A percentile compares a stretch with the other conserved stretches of the same genome.
Evolutionary conservation across 30 jellyfish, hydroid and myxozoan genomes (phyloP).

Genomic region (Rhopilema esculentum): DNA sequence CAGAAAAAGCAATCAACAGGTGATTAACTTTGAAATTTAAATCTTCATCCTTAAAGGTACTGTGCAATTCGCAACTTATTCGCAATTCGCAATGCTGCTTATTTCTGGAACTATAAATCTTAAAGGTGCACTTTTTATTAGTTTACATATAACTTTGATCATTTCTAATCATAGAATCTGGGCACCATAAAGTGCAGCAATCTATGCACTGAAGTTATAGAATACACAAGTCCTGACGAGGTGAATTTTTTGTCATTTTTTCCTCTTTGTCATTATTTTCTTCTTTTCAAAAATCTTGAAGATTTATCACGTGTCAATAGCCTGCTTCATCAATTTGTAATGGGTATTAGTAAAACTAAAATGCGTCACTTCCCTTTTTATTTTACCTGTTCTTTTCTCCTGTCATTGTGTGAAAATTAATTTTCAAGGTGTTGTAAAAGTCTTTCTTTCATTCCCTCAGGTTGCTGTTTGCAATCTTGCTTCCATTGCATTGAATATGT

Average conservation of each 20-base stretch:
- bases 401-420: too few species aligned
- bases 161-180: slow-evolving; percentile 70
- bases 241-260: slow-evolving; percentile 34
- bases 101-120: too few species aligned
- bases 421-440: background rate
- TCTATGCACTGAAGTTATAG: slow-evolving; percentile 96
- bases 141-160: too few species aligned
- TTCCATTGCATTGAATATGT: slow-evolving; percentile 93
- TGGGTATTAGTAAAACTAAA: too few species aligned
- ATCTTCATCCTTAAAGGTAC: background rate
- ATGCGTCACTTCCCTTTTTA: too few species aligned
- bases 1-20: slow-evolving; percentile 95
- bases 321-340: too few species aligned
- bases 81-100: too few species aligned
- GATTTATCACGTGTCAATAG: too few species aligned
- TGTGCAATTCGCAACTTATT: too few species aligned
- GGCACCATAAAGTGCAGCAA: slow-evolving; percentile 99
- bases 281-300: too few species aligned
- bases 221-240: slow-evolving; percentile 98
- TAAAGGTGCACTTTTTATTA: too few species aligned
- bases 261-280: background rate
- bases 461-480: slow-evolving; percentile 99
- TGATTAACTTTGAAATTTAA: background rate
- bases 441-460: slow-evolving; percentile 19
- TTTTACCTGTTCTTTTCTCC: too few species aligned